These are phyloP conservation scores for Lysiphlebus fabarum DNA, from an alignment of 1,140 invertebrate species.

Conservation along the genomic window DNA sequence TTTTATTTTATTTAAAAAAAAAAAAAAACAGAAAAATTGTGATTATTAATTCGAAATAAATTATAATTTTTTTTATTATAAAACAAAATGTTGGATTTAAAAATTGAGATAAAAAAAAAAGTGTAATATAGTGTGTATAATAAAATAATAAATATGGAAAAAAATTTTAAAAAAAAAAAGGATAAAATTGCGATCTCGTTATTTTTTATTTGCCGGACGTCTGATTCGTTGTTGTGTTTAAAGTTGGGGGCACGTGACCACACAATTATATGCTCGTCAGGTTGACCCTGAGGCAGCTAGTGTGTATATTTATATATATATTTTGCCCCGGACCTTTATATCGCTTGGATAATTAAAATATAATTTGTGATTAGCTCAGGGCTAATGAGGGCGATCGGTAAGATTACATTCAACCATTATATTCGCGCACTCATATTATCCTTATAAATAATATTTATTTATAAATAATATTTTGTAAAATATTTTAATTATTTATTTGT, in stretches of 20 bases:
- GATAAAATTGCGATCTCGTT: conserved; percentile 5
- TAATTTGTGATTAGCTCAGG: conserved; percentile 29
- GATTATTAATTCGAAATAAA: conserved; percentile 18
- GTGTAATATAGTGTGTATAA: too few relatives aligned
- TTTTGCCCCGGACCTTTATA: conserved; percentile 13
- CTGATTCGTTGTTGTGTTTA: conserved; percentile 1
- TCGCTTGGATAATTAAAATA: conserved; percentile 31
- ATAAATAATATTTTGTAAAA: background rate
- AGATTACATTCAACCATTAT: conserved; percentile 19
- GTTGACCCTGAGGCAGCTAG: conserved; percentile 25
- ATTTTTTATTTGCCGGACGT: conserved; percentile 16
- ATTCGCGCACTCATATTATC: too few relatives aligned
- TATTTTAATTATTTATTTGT: too few relatives aligned
- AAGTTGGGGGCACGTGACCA: conserved; percentile 29
- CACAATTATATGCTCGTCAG: conserved; percentile 38
- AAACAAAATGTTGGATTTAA: too few relatives aligned
- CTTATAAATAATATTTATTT: too few relatives aligned
- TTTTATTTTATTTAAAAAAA: background rate
- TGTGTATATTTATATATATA: background rate
- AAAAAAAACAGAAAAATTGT: conserved; percentile 14
- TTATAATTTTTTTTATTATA: background rate
- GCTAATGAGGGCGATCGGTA: conserved; percentile 27
- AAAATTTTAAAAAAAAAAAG: background rate
- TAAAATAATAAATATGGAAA: too few relatives aligned
- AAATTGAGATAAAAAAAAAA: too few relatives aligned